Conservation (phyloP, 2,797 vertebrate species). For the Onychomys torridus region DNA sequence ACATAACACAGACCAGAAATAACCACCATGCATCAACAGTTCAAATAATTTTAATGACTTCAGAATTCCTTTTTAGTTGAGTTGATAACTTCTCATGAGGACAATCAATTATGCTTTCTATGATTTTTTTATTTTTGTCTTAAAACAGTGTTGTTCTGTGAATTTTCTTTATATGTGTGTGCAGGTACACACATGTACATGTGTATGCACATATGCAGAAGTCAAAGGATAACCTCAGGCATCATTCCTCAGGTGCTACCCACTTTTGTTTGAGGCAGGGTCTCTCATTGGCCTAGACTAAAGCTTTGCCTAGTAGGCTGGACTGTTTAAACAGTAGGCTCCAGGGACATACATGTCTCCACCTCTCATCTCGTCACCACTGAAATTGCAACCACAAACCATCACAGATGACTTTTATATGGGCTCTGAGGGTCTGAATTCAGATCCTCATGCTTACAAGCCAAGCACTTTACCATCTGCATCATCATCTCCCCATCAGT, state of each 20-base stretch:
- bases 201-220: neutral
- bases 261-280: neutral
- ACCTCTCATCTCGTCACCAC: neutral
- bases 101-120: neutral
- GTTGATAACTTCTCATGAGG: neutral
- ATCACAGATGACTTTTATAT: neutral
- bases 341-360: neutral
- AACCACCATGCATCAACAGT: neutral
- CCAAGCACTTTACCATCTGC: neutral
- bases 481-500: neutral
- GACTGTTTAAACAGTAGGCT: neutral
- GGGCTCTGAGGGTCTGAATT: neutral
- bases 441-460: neutral
- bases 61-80: neutral
- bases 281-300: neutral
- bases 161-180: neutral
- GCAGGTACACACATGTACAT: neutral
- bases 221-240: neutral
- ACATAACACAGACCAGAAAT: neutral
- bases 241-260: neutral
- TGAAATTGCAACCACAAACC: neutral
- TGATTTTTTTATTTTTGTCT: neutral
- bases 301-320: neutral
- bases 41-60: constrained; percentile 36
- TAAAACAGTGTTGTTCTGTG: neutral